Conservation (phyloP, 2,113 vertebrate genomes). For the Atlantisia rogersi region DNA sequence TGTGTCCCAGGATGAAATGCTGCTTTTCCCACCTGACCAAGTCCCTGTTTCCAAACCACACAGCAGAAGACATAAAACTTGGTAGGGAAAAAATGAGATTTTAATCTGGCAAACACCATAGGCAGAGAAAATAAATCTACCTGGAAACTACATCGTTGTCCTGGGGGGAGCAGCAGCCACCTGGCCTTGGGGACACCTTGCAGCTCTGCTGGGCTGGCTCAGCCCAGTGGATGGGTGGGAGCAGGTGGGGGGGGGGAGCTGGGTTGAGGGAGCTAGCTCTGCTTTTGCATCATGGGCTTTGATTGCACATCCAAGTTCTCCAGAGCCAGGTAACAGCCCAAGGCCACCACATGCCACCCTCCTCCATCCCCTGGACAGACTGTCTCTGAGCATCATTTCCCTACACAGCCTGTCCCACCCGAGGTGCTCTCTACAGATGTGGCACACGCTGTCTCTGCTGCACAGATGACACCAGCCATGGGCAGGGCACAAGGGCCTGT, state of each 20-base stretch:
- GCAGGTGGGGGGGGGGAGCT: neutral
- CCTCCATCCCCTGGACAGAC: neutral
- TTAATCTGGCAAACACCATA: neutral
- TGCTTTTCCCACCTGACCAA: neutral
- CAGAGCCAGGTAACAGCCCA: neutral
- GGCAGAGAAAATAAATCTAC: neutral
- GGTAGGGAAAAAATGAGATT: neutral
- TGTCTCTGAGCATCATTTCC: neutral
- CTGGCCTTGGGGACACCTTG: fast-evolving
- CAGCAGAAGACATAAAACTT: neutral
- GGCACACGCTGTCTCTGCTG: fast-evolving
- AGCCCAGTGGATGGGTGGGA: neutral
- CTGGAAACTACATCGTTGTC: neutral
- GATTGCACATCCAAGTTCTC: neutral
- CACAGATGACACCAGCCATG: fast-evolving
- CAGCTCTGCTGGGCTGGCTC: neutral
- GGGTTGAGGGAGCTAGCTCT: neutral
- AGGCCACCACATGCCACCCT: neutral
- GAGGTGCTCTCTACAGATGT: neutral
- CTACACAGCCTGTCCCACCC: neutral
- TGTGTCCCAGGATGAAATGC: neutral
- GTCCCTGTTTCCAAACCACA: neutral
- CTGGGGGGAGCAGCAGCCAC: neutral
- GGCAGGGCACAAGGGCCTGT: neutral
- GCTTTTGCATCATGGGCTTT: neutral